A percentile compares a stretch with the other conserved stretches of the same genome.
phyloP scores from a whole-genome alignment of 2,888 invertebrate genomes.

The Lottia gigantea region DNA sequence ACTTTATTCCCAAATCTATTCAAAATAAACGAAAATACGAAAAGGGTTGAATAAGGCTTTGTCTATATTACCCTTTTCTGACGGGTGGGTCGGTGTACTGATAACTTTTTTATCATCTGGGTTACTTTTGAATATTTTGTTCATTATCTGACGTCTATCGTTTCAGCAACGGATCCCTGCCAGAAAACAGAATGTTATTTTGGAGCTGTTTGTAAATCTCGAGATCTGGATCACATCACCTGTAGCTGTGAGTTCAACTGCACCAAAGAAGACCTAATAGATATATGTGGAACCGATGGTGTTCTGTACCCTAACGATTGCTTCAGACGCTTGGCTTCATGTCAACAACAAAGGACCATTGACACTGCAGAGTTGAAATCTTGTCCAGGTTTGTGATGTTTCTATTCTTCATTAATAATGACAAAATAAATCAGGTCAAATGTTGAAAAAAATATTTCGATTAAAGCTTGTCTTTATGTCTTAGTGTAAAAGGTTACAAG shows the following conservation, averaged over 20 bases:
- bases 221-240: not conserved
- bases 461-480: too few relatives aligned
- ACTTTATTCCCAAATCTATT: too few relatives aligned
- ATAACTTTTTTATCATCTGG: too few relatives aligned
- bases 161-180: not conserved
- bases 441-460: too few relatives aligned
- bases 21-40: too few relatives aligned
- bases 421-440: too few relatives aligned
- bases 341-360: not conserved
- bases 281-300: not conserved
- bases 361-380: not conserved
- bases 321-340: not conserved
- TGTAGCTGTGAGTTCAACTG: not conserved
- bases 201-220: not conserved
- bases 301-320: conserved; percentile 3
- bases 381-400: not conserved
- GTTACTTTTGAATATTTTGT: too few relatives aligned
- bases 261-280: not conserved
- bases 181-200: not conserved
- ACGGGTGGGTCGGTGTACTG: too few relatives aligned
- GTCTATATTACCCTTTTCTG: too few relatives aligned
- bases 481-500: too few relatives aligned
- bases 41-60: too few relatives aligned
- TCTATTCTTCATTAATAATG: not conserved
- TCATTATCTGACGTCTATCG: not conserved